Percentiles rank a stretch among this genome's conserved stretches.
Conservation (phyloP, 1,140 invertebrate genomes). For the Leucophenga varia region DNA sequence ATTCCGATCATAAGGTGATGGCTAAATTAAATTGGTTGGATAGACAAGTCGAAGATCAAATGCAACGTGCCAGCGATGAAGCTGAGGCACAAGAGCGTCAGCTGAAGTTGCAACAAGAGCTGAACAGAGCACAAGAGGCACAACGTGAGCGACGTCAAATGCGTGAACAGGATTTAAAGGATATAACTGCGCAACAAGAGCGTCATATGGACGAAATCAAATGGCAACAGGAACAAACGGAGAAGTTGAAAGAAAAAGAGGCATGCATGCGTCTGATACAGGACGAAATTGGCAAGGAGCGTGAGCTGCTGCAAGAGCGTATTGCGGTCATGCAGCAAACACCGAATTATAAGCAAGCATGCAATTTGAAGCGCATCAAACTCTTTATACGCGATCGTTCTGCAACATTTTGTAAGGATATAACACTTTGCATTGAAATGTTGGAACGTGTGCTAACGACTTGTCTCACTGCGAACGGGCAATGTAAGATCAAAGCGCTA, state of each 20-base stretch:
- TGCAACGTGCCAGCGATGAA: slow-evolving; percentile 56
- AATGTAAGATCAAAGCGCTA: no score
- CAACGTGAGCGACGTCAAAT: slow-evolving; percentile 42
- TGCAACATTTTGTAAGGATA: slow-evolving; percentile 40
- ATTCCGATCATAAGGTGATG: slow-evolving; percentile 49
- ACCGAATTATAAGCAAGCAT: slow-evolving; percentile 21
- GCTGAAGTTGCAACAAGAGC: slow-evolving; percentile 52
- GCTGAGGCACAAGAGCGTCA: slow-evolving; percentile 43
- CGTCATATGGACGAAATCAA: slow-evolving; percentile 40
- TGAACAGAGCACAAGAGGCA: slow-evolving; percentile 33
- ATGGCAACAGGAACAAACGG: slow-evolving; percentile 33
- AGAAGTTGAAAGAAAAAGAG: slow-evolving; percentile 39
- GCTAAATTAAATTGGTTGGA: slow-evolving; percentile 60
- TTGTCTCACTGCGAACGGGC: slow-evolving; percentile 24
- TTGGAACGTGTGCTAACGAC: slow-evolving; percentile 36
- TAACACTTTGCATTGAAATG: slow-evolving; percentile 35
- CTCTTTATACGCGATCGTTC: slow-evolving; percentile 42
- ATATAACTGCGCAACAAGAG: slow-evolving; percentile 42
- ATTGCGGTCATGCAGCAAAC: slow-evolving; percentile 22
- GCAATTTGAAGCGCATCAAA: slow-evolving; percentile 49
- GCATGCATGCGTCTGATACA: slow-evolving; percentile 31
- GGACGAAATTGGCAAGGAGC: slow-evolving; percentile 38
- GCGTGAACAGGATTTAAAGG: slow-evolving; percentile 40
- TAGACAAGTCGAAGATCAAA: slow-evolving; percentile 57
- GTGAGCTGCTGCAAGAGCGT: slow-evolving; percentile 37